A percentile compares a stretch with the other conserved stretches of the same genome.
Evolutionary conservation across 2,113 vertebrate species (phyloP).

Genomic region (Percopsis transmontana): DNA sequence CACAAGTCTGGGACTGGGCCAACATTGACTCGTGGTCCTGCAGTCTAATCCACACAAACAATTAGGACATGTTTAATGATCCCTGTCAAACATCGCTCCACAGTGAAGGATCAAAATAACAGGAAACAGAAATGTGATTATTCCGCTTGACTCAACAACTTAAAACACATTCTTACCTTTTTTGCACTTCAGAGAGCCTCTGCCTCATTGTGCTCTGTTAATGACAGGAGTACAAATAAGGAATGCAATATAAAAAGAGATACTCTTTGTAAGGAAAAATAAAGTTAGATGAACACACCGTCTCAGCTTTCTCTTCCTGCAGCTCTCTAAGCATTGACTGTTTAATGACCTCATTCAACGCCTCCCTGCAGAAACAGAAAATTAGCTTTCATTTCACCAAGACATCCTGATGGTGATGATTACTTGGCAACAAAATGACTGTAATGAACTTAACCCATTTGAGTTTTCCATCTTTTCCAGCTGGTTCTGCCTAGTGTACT

Average conservation of each 20-base stretch:
- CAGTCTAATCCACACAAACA: constrained; percentile 50
- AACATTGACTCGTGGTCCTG: constrained; percentile 66
- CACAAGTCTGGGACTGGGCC: constrained; percentile 73
- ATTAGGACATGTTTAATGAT: neutral
- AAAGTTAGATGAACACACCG: constrained; percentile 68
- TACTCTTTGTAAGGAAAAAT: neutral
- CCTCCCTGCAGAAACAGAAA: constrained; percentile 54
- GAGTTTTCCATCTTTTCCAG: constrained; percentile 15
- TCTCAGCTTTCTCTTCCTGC: constrained; percentile 80
- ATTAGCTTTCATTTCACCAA: neutral
- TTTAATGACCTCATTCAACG: constrained; percentile 59
- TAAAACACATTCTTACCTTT: constrained; percentile 78
- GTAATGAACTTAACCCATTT: constrained; percentile 52
- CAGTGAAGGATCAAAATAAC: neutral
- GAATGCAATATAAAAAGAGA: neutral
- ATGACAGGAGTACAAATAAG: constrained; percentile 4
- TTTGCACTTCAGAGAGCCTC: constrained; percentile 80
- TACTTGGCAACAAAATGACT: neutral
- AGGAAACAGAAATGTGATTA: neutral
- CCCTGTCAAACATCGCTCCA: neutral
- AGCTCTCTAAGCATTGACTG: constrained; percentile 75
- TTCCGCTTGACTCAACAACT: neutral
- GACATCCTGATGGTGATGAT: neutral
- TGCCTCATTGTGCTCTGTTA: constrained; percentile 69
- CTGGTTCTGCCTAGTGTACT: constrained; percentile 80